Percentiles rank a stretch among this genome's conserved stretches.
These are phyloP conservation scores for Drosophila algonquin DNA, from an alignment of 2,888 invertebrate genomes.

Conservation along the genomic window DNA sequence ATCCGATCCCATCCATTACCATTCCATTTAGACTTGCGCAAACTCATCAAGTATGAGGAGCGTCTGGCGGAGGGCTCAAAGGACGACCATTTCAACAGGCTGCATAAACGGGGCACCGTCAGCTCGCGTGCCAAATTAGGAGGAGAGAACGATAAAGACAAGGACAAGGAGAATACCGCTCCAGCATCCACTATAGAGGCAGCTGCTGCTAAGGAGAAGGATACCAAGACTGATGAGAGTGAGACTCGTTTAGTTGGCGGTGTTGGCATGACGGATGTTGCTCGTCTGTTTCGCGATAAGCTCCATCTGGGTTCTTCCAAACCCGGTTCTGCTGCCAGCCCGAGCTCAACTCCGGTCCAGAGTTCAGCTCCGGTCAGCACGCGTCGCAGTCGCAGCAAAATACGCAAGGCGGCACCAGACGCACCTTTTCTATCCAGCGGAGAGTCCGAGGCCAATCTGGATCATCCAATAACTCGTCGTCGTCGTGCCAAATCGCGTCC, in stretches of 20 bases:
- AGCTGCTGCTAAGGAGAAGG: slow-evolving; percentile 21
- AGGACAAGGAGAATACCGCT: slow-evolving; percentile 40
- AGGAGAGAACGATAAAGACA: slow-evolving; percentile 7
- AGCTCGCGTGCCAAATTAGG: slow-evolving; percentile 83
- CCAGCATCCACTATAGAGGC: slow-evolving; percentile 1
- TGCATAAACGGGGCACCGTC: slow-evolving; percentile 83
- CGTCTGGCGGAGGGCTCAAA: slow-evolving; percentile 69
- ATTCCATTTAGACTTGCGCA: slow-evolving; percentile 77
- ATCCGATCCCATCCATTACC: slow-evolving; percentile 22
- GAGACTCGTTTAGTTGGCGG: slow-evolving; percentile 17
- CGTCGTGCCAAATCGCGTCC: slow-evolving; percentile 38
- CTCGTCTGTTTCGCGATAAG: slow-evolving; percentile 56
- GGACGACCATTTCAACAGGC: slow-evolving; percentile 76
- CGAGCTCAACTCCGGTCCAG: neutral
- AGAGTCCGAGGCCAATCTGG: slow-evolving; percentile 26
- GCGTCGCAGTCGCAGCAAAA: slow-evolving; percentile 55
- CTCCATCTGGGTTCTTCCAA: slow-evolving; percentile 43
- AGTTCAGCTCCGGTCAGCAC: neutral
- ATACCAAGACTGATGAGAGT: slow-evolving; percentile 18
- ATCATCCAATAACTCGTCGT: slow-evolving; percentile 1
- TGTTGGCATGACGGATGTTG: slow-evolving; percentile 16
- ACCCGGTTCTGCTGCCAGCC: neutral
- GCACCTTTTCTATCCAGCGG: slow-evolving; percentile 22
- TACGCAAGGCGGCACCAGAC: slow-evolving; percentile 26
- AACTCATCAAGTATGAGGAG: slow-evolving; percentile 83